These are phyloP conservation scores for Gordius sp. DNA, from an alignment of 2,888 invertebrate genomes.

Conservation along the genomic window DNA sequence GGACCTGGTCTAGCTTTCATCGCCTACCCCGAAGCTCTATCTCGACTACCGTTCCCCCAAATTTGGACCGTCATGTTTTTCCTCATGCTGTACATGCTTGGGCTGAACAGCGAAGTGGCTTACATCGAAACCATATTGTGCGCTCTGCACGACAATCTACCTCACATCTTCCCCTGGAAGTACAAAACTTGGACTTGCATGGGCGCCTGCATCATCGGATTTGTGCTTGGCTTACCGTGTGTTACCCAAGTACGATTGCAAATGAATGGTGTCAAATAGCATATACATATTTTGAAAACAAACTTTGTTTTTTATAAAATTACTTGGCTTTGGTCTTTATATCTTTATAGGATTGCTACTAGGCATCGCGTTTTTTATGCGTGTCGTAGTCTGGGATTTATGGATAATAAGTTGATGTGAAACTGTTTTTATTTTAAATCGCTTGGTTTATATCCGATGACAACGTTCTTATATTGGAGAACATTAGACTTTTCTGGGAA, in stretches of 20 bases:
- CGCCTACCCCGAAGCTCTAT: constrained; percentile 24
- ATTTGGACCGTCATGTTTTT: constrained; percentile 24
- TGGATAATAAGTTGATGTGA: too few species aligned
- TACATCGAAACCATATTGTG: constrained; percentile 28
- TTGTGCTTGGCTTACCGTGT: constrained; percentile 45
- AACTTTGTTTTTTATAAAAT: too few species aligned
- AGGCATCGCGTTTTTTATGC: too few species aligned
- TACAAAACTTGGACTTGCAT: constrained; percentile 24
- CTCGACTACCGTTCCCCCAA: constrained; percentile 23
- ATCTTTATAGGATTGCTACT: too few species aligned
- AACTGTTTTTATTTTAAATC: too few species aligned
- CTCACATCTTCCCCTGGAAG: constrained; percentile 23
- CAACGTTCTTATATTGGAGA: too few species aligned
- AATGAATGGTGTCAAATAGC: too few species aligned
- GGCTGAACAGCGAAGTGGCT: constrained; percentile 25
- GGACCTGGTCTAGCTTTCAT: constrained; percentile 26
- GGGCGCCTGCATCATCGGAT: constrained; percentile 34
- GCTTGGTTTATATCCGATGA: too few species aligned
- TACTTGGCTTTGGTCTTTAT: too few species aligned
- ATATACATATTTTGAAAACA: too few species aligned
- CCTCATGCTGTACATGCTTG: constrained; percentile 24
- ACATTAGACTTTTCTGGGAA: too few species aligned
- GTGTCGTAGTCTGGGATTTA: too few species aligned
- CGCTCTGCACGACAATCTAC: constrained; percentile 27
- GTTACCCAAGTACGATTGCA: constrained; percentile 45